phyloP scores from a whole-genome alignment of 2,113 vertebrate genomes.

The Mirounga angustirostris region DNA sequence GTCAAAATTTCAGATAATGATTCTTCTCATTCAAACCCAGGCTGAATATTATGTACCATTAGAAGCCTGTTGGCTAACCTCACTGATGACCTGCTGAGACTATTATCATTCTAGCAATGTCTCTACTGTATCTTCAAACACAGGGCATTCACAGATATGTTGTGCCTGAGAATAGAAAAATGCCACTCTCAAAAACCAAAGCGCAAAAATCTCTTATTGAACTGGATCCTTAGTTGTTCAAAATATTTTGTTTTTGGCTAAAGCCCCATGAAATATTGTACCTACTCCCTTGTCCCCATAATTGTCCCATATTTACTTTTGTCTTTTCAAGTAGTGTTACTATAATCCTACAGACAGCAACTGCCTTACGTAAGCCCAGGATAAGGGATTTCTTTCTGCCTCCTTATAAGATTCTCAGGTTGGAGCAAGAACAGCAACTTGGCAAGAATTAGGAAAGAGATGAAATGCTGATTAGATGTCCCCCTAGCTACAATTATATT shows the following conservation, averaged over 20 bases:
- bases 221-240: conserved; percentile 3
- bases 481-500: neutral
- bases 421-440: conserved; percentile 4
- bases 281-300: neutral
- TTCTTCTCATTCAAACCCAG: neutral
- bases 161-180: conserved; percentile 11
- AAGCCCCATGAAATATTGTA: neutral
- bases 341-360: neutral
- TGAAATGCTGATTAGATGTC: neutral
- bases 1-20: conserved; percentile 8
- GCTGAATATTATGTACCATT: neutral
- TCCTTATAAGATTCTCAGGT: neutral
- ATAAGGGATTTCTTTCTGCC: neutral
- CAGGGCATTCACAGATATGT: neutral
- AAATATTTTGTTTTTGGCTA: conserved; percentile 32
- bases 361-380: neutral
- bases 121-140: neutral
- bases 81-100: neutral
- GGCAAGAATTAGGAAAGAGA: neutral
- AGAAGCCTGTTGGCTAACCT: neutral
- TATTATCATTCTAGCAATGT: neutral
- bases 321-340: neutral
- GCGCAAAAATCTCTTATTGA: neutral
- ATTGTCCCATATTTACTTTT: neutral
- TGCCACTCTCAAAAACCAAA: conserved; percentile 8